Evolutionary conservation across 2,888 invertebrate species (phyloP).

Genomic region (Nephrotoma flavescens): DNA sequence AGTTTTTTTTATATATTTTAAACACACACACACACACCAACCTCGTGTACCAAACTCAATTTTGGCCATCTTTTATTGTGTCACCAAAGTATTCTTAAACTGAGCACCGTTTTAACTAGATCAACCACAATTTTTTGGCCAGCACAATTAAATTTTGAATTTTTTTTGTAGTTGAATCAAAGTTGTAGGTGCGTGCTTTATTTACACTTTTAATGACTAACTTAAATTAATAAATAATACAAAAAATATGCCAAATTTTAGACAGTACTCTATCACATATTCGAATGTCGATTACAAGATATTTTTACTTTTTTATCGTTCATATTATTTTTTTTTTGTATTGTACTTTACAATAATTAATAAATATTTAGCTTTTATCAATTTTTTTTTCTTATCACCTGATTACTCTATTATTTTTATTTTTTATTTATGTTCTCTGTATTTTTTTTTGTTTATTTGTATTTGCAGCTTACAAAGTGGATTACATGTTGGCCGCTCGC

Average conservation of each 20-base stretch:
- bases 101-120: neutral
- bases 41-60: neutral
- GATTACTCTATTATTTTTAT: neutral
- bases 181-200: neutral
- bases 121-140: neutral
- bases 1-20: neutral
- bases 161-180: neutral
- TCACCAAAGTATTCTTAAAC: neutral
- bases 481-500: constrained; percentile 77
- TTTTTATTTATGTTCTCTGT: neutral
- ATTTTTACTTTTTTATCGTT: neutral
- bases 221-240: neutral
- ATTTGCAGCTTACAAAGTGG: constrained; percentile 48
- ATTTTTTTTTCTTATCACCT: neutral
- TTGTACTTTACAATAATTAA: neutral
- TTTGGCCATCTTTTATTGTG: neutral
- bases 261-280: neutral
- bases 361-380: neutral
- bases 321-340: neutral
- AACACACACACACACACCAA: neutral
- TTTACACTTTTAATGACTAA: neutral
- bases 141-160: neutral
- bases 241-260: neutral
- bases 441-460: neutral
- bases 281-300: neutral